Evolutionary conservation across 2,888 invertebrate genomes (phyloP), one percentile per base, ranked within the genome.

Genomic region (Heliconius charithonia): DNA sequence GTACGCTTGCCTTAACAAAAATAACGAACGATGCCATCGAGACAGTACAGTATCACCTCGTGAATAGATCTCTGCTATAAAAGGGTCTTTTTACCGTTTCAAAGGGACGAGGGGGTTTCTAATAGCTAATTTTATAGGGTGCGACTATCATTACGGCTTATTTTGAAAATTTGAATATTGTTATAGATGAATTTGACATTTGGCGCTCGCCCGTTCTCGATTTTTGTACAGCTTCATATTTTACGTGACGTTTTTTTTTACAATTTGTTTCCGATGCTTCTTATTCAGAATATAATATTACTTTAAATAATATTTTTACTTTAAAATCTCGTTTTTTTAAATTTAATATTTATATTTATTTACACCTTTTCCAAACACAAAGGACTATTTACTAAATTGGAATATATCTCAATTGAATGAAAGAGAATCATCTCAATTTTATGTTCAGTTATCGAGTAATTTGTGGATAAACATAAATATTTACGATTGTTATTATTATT

Each of bases 1-100:
- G 89, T 90, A 92, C 94, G 95, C 91, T 90, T 94, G 93, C 93
- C 90, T 95, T 90, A 92, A 94, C 95, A 93, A 94, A 95, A 95
- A 95, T 95, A 95, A 95, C 94, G 94, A 95, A 93, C 91, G 87
- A 86, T 86, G 85, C 86, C 87, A 88, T 85, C 86, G 89, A 89
- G 90, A 90, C 82, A 82, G 82, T 82, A 86, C 88, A 89, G 90
- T 91, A 91, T 92, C 93, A 90, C 86, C 89, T 87, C 87, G 85
- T 92, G 92, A 93, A 93, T 92, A 88, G 90, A 86, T 88, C 90
- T 90, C 88, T 91, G 91, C 92, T 91, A 92, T 93, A 92, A 89
- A 90, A 90, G 91, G 90, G 79, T 82, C 80, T 82, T 90, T 91
- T 90, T 93, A 91, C 90, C 87, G 88, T 88, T 89, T 91, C 90